phyloP scores from a whole-genome alignment of 1,140 invertebrate genomes.

The Scaptomyza montana region DNA sequence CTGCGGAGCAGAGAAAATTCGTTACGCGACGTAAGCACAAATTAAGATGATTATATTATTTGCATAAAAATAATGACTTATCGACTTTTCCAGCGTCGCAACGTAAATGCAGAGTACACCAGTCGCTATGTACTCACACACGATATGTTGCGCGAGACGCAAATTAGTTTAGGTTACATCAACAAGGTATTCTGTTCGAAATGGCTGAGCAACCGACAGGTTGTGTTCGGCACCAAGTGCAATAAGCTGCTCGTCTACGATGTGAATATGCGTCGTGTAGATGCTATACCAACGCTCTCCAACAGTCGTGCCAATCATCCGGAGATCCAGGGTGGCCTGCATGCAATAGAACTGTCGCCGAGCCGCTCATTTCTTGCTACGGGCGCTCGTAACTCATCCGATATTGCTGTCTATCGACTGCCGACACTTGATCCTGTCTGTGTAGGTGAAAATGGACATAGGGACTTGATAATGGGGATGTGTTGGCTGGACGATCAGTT shows the following conservation, averaged over 20 bases:
- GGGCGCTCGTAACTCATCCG: constrained; percentile 95
- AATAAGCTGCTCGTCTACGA: constrained; percentile 96
- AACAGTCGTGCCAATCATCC: constrained; percentile 84
- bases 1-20: constrained; percentile 90
- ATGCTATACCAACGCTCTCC: constrained; percentile 93
- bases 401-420: constrained; percentile 95
- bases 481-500: constrained; percentile 98
- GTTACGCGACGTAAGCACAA: constrained; percentile 86
- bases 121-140: constrained; percentile 94
- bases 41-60: background rate
- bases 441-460: constrained; percentile 96
- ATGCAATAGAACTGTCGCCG: constrained; percentile 97
- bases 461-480: constrained; percentile 98
- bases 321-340: constrained; percentile 94
- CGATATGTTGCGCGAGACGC: constrained; percentile 93
- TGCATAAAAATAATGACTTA: constrained; percentile 10
- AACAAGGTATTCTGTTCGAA: constrained; percentile 99
- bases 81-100: constrained; percentile 84
- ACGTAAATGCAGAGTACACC: constrained; percentile 90
- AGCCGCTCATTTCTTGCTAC: constrained; percentile 95
- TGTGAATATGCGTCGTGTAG: constrained; percentile 90
- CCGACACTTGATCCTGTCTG: constrained; percentile 97
- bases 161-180: constrained; percentile 92
- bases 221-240: constrained; percentile 98
- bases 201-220: constrained; percentile 97